A percentile compares a stretch with the other conserved stretches of the same genome.
These are phyloP conservation scores for Thereva nobilitata DNA, from an alignment of 2,888 invertebrate genomes.

Conservation along the genomic window DNA sequence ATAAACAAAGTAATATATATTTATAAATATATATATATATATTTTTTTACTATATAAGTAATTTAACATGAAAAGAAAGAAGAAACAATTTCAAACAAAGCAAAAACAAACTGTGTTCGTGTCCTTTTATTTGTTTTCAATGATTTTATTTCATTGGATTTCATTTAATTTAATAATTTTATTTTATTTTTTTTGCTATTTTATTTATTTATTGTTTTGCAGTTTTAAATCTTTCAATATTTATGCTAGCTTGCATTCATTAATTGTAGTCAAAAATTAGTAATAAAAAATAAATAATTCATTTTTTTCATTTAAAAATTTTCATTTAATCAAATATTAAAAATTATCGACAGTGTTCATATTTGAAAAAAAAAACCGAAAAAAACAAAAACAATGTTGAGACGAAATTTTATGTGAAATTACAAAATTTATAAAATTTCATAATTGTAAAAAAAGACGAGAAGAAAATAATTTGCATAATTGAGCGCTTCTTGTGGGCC, in stretches of 20 bases:
- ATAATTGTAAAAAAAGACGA: too few species aligned
- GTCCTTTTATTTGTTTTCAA: slow-evolving; percentile 5
- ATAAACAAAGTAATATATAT: slow-evolving; percentile 19
- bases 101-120: slow-evolving; percentile 34
- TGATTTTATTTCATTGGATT: too few species aligned
- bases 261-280: background rate
- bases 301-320: too few species aligned
- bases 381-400: too few species aligned
- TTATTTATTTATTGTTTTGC: background rate
- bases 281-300: background rate
- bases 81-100: background rate
- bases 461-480: too few species aligned
- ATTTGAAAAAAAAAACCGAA: background rate
- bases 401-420: too few species aligned
- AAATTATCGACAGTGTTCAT: background rate
- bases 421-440: too few species aligned
- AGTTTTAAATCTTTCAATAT: background rate
- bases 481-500: too few species aligned
- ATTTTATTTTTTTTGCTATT: background rate
- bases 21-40: slow-evolving; percentile 1
- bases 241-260: background rate
- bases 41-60: slow-evolving; percentile 7
- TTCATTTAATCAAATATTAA: background rate
- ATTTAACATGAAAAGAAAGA: slow-evolving; percentile 18
- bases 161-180: background rate